A percentile compares a stretch with the other conserved stretches of the same genome.
phyloP scores from a whole-genome alignment of 1,140 invertebrate species.

The Drosophila tropicalis region DNA sequence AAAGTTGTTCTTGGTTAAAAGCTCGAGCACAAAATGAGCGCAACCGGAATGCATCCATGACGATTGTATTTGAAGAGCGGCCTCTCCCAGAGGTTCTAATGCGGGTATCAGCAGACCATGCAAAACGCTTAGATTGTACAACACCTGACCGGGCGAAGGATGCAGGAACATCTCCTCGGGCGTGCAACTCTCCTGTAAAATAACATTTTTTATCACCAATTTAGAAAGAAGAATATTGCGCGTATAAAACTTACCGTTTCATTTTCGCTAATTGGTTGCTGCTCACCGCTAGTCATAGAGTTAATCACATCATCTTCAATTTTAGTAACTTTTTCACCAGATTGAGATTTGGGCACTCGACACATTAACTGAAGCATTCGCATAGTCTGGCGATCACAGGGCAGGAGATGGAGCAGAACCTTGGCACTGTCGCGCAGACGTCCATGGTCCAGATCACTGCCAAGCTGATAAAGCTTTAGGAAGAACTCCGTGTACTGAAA shows the following conservation, averaged over 20 bases:
- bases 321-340: slow-evolving; percentile 49
- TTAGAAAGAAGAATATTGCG: background rate
- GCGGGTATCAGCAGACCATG: slow-evolving; percentile 97
- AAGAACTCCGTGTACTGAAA: slow-evolving; percentile 93
- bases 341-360: slow-evolving; percentile 57
- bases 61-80: slow-evolving; percentile 93
- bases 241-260: slow-evolving; percentile 23
- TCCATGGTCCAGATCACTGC: slow-evolving; percentile 91
- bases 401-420: slow-evolving; percentile 94
- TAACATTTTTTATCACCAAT: slow-evolving; percentile 3
- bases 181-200: slow-evolving; percentile 82
- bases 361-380: slow-evolving; percentile 87
- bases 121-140: slow-evolving; percentile 91
- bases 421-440: slow-evolving; percentile 93
- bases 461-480: slow-evolving; percentile 95
- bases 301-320: slow-evolving; percentile 39
- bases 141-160: slow-evolving; percentile 89
- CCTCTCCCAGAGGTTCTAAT: slow-evolving; percentile 91
- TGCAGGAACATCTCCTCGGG: slow-evolving; percentile 91
- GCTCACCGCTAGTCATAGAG: slow-evolving; percentile 34
- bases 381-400: slow-evolving; percentile 91
- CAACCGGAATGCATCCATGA: slow-evolving; percentile 90
- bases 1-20: slow-evolving; percentile 95
- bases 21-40: slow-evolving; percentile 91
- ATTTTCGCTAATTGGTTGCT: slow-evolving; percentile 17